Evolutionary conservation across 2,888 invertebrate species (phyloP).

Genomic region (Pecten maximus): DNA sequence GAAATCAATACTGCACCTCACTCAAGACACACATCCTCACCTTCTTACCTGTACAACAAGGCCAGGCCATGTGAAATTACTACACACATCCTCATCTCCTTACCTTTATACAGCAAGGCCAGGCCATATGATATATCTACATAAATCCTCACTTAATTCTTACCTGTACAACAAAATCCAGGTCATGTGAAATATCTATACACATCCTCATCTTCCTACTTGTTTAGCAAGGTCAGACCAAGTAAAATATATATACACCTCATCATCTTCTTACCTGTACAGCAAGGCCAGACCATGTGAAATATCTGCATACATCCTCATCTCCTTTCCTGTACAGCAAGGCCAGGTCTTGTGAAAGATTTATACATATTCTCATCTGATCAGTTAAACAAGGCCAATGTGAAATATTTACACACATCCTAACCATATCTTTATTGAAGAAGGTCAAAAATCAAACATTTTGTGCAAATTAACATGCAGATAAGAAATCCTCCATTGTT

Average conservation of each 20-base stretch:
- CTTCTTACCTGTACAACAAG: not conserved
- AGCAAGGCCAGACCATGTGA: not conserved
- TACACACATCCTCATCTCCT: not conserved
- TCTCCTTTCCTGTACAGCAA: too few relatives aligned
- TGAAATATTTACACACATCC: too few relatives aligned
- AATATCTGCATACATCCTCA: not conserved
- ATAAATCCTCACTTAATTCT: not conserved
- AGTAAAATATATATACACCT: not conserved
- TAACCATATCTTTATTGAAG: too few relatives aligned
- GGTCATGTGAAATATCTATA: not conserved
- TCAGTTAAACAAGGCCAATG: too few relatives aligned
- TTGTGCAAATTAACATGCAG: too few relatives aligned
- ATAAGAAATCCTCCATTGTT: too few relatives aligned
- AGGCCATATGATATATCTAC: not conserved
- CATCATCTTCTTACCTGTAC: not conserved
- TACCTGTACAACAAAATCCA: not conserved
- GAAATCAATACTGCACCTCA: constrained; percentile 20
- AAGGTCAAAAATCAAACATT: too few relatives aligned
- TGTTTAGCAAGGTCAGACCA: not conserved
- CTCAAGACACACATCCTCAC: constrained; percentile 29
- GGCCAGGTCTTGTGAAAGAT: too few relatives aligned
- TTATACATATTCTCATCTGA: too few relatives aligned
- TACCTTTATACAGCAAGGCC: not conserved
- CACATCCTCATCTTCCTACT: not conserved
- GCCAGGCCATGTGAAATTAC: not conserved